Conservation (phyloP, 2,888 invertebrate species). For the Trissolcus japonicus region DNA sequence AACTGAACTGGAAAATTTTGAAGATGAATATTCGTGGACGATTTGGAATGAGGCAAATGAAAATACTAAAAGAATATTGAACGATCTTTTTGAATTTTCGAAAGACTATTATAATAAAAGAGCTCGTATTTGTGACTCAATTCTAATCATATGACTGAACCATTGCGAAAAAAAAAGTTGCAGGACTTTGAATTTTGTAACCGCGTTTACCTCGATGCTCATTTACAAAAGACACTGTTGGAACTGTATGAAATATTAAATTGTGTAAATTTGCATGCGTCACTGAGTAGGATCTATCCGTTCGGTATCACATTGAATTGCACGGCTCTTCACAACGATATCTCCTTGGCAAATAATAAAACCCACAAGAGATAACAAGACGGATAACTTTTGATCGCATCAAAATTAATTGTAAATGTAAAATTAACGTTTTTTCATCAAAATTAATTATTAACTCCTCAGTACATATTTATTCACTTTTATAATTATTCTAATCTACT, state of each 20-base stretch:
- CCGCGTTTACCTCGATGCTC: slow-evolving; percentile 39
- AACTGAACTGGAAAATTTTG: too few relatives aligned
- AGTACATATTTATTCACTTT: too few relatives aligned
- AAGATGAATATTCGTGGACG: too few relatives aligned
- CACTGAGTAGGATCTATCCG: slow-evolving; percentile 45
- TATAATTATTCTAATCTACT: too few relatives aligned
- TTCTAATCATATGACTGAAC: slow-evolving; percentile 6
- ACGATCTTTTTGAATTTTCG: neutral
- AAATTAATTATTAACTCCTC: neutral
- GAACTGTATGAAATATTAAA: slow-evolving; percentile 48
- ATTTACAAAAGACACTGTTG: slow-evolving; percentile 50
- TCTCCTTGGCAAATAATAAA: slow-evolving; percentile 12
- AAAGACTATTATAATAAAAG: too few relatives aligned
- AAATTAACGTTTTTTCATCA: too few relatives aligned
- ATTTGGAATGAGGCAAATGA: too few relatives aligned
- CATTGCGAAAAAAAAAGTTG: slow-evolving; percentile 32
- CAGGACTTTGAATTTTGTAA: slow-evolving; percentile 41
- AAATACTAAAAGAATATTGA: neutral
- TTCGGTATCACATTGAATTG: slow-evolving; percentile 45
- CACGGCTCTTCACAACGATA: slow-evolving; percentile 16
- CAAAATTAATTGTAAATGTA: too few relatives aligned
- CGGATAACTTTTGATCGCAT: neutral
- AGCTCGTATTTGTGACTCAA: too few relatives aligned
- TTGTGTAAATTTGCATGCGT: slow-evolving; percentile 52
- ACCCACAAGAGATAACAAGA: slow-evolving; percentile 11